Evolutionary conservation across 2,113 vertebrate species (phyloP), one percentile per base, ranked within the genome.

Genomic region (Peromyscus polionotus): DNA sequence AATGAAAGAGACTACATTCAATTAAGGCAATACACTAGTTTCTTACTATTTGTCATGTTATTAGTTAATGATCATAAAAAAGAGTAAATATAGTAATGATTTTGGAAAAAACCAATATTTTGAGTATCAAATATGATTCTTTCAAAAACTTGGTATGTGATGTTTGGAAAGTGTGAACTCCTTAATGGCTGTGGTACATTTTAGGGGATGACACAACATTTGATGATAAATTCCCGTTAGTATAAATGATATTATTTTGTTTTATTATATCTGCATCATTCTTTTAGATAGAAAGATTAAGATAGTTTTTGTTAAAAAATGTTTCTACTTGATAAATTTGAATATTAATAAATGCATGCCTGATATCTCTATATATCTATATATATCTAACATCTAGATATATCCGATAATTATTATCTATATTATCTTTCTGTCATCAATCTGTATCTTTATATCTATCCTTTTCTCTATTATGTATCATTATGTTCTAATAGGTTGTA

Each of bases 1-100:
- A 96, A 57, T 76, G n/a, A 92, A 83, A 95, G 13, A 2, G 28
- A 79, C 45, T 90, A 42, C 73, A 75, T 80, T 72, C 7, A 92
- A 31, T 67, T 61, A 90, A 90, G 36, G 77, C 33, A 77, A 72
- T 54, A 92, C 65, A 42, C 2, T 14, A 59, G 22, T 92, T 63
- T 68, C 36, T 90, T 83, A 92, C 54, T 72, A 93, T 42, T 73
- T 84, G 48, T 72, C 54, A 79, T 36, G 31, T 70, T 70, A 36
- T 11, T 85, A 59, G 39, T 11, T 51, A 88, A 54, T 70, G 24
- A 57, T 22, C 36, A 94, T 33, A 59, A 85, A 88, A 85, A 16
- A 14, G 17, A 86, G 17, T 7, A 17, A 81, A 24, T 73, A 85
- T 80, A 80, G 28, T 31, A 94, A 86, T 4, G 48, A 81, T 91